phyloP scores from a whole-genome alignment of 1,140 invertebrate species.

The Nasonia giraulti region DNA sequence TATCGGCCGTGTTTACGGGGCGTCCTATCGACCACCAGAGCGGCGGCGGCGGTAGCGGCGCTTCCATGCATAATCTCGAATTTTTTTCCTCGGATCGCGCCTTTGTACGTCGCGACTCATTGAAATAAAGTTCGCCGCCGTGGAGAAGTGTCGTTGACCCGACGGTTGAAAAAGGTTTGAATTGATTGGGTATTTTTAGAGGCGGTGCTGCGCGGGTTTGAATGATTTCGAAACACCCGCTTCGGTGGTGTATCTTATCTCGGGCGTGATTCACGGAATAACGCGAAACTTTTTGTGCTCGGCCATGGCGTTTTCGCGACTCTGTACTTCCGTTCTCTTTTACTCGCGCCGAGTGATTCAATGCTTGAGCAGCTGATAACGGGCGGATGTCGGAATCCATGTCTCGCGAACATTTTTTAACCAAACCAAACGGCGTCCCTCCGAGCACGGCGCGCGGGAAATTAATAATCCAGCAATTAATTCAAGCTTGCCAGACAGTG shows the following conservation, averaged over 20 bases:
- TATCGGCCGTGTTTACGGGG: neutral
- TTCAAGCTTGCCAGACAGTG: neutral
- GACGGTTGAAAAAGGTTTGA: neutral
- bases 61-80: neutral
- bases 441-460: neutral
- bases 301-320: no score
- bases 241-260: neutral
- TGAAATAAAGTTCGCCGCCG: neutral
- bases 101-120: neutral
- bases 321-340: no score
- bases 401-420: no score
- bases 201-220: neutral
- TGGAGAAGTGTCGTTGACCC: neutral
- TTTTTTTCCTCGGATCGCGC: neutral
- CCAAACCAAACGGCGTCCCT: no score
- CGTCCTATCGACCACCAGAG: neutral
- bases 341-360: no score
- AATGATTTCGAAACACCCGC: neutral
- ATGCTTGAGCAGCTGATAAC: no score
- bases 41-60: no score
- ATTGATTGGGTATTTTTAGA: neutral
- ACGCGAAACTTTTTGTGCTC: neutral
- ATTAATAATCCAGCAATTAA: neutral
- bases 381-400: no score
- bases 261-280: neutral